A percentile compares a stretch with the other conserved stretches of the same genome.
phyloP scores from a whole-genome alignment of 2,113 vertebrate species.

The Phocoena sinus region DNA sequence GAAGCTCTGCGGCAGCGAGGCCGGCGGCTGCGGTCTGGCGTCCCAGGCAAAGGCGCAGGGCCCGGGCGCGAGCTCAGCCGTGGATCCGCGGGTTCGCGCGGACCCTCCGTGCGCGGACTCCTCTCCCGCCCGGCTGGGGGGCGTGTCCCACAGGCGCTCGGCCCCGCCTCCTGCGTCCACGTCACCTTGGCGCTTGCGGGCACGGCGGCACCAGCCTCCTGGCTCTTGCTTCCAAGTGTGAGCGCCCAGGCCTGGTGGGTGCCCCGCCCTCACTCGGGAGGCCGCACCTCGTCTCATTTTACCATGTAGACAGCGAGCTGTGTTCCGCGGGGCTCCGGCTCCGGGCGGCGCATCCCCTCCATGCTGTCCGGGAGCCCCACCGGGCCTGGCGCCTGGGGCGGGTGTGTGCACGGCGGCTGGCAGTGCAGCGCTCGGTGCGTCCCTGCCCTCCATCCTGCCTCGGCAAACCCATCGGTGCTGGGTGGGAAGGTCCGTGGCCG shows the following conservation, averaged over 20 bases:
- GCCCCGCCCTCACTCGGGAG: neutral
- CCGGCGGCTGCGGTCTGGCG: no score
- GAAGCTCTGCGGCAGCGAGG: neutral
- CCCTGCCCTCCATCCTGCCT: no score
- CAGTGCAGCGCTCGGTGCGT: accelerated
- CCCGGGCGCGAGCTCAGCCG: neutral
- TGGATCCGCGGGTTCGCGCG: accelerated
- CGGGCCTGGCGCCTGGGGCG: accelerated
- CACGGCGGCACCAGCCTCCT: neutral
- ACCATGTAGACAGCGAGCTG: neutral
- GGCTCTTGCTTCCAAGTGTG: neutral
- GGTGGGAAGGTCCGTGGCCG: neutral
- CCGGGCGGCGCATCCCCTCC: no score
- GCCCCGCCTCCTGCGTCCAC: neutral
- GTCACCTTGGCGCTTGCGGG: accelerated
- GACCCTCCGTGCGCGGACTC: neutral
- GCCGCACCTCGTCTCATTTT: neutral
- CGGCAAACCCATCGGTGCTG: no score
- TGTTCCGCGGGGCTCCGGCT: no score
- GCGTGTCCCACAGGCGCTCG: neutral
- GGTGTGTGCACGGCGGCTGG: neutral
- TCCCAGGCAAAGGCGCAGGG: no score
- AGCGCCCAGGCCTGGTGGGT: neutral
- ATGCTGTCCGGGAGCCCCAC: neutral
- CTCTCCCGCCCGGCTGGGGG: no score